Conservation (phyloP, 1,140 invertebrate species). For the Leptinotarsa defecta region DNA sequence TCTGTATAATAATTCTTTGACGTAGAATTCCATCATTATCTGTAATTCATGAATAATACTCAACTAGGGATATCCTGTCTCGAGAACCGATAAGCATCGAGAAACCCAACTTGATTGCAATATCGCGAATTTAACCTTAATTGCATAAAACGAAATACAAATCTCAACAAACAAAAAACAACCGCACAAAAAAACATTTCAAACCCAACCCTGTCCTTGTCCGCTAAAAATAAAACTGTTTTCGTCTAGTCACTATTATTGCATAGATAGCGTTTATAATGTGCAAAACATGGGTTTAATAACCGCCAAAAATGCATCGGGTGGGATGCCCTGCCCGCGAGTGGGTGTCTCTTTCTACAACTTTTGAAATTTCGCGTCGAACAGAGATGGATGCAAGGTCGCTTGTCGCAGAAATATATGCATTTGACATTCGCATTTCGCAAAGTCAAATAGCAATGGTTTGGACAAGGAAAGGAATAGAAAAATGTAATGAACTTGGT, state of each 20-base stretch:
- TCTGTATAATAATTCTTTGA: background rate
- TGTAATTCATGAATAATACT: background rate
- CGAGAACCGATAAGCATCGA: constrained; percentile 1
- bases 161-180: background rate
- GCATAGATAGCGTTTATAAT: constrained; percentile 34
- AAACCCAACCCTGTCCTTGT: constrained; percentile 22
- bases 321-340: background rate
- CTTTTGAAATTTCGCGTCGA: background rate
- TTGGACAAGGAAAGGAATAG: constrained; percentile 30
- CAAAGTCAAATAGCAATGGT: constrained; percentile 43
- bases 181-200: constrained; percentile 16
- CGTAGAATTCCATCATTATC: background rate
- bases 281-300: constrained; percentile 32
- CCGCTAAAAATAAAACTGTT: constrained; percentile 31
- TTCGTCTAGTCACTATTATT: constrained; percentile 35
- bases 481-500: constrained; percentile 27
- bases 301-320: constrained; percentile 42
- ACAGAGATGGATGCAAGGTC: background rate
- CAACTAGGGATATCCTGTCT: constrained; percentile 1
- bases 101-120: background rate
- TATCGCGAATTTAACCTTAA: background rate
- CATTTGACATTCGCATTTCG: constrained; percentile 42
- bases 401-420: constrained; percentile 16
- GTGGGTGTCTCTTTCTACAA: background rate
- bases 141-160: background rate